phyloP scores from a whole-genome alignment of 2,797 vertebrate genomes.

The Microctenopoma lineatum region DNA sequence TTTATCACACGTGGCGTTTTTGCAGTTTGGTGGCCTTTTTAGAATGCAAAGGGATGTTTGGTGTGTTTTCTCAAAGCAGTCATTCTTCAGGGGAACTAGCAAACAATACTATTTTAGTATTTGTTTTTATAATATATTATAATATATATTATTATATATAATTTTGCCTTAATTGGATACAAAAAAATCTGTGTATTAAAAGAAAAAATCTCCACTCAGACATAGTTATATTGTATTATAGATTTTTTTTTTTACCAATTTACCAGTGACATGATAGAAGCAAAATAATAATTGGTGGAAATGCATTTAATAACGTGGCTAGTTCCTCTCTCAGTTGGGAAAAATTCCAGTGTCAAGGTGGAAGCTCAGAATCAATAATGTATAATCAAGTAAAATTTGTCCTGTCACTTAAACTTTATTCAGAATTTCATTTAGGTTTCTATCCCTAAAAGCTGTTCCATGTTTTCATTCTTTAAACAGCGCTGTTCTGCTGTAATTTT shows the following conservation, averaged over 20 bases:
- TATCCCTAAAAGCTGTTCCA: conserved; percentile 38
- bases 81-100: conserved; percentile 7
- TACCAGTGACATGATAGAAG: too few species aligned
- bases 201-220: too few species aligned
- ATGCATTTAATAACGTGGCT: not conserved
- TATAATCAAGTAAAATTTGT: conserved; percentile 6
- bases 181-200: too few species aligned
- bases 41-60: conserved; percentile 31
- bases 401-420: conserved; percentile 19
- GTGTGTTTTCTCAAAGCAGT: conserved; percentile 23
- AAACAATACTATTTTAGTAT: conserved; percentile 16
- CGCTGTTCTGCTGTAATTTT: conserved; percentile 45
- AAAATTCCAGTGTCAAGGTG: not conserved
- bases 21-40: conserved; percentile 42
- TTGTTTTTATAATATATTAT: conserved; percentile 6
- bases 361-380: not conserved
- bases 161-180: not conserved
- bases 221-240: too few species aligned
- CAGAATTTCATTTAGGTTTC: conserved; percentile 28
- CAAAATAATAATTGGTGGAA: not conserved
- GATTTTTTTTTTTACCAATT: too few species aligned
- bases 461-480: conserved; percentile 50
- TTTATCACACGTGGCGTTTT: conserved; percentile 21
- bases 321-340: not conserved
- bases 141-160: too few species aligned